Percentiles rank a stretch among this genome's conserved stretches.
These are phyloP conservation scores for Diogma glabrata DNA, from an alignment of 2,888 invertebrate genomes.

Conservation along the genomic window DNA sequence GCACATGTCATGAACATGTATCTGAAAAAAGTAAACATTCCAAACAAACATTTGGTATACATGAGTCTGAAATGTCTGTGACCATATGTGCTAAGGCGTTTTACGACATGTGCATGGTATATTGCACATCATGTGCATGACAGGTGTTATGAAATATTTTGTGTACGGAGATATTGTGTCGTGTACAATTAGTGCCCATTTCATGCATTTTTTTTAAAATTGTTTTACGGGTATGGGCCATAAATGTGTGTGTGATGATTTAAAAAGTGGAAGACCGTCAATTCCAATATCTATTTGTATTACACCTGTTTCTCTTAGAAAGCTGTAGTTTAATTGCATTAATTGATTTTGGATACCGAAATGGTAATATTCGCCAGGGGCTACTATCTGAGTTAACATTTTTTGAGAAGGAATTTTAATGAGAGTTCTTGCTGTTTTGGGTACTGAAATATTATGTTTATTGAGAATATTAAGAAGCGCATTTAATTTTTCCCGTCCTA, in stretches of 20 bases:
- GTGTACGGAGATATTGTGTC: no score
- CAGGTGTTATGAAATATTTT: no score
- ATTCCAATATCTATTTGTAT: not conserved
- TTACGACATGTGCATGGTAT: no score
- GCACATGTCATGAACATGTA: no score
- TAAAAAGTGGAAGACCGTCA: not conserved
- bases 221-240: no score
- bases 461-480: not conserved
- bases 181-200: no score
- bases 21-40: no score
- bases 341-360: not conserved
- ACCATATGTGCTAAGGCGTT: no score
- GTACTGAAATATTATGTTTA: not conserved
- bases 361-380: not conserved
- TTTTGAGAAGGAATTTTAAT: not conserved
- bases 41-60: no score
- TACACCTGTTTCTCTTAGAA: not conserved
- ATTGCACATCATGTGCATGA: no score
- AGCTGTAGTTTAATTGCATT: not conserved
- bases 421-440: not conserved
- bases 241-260: constrained; percentile 2
- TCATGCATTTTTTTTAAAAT: no score
- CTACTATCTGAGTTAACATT: not conserved
- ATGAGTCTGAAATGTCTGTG: no score
- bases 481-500: not conserved